These are phyloP conservation scores for Hirtodrosophila confusa DNA, from an alignment of 2,888 invertebrate species.

Conservation along the genomic window DNA sequence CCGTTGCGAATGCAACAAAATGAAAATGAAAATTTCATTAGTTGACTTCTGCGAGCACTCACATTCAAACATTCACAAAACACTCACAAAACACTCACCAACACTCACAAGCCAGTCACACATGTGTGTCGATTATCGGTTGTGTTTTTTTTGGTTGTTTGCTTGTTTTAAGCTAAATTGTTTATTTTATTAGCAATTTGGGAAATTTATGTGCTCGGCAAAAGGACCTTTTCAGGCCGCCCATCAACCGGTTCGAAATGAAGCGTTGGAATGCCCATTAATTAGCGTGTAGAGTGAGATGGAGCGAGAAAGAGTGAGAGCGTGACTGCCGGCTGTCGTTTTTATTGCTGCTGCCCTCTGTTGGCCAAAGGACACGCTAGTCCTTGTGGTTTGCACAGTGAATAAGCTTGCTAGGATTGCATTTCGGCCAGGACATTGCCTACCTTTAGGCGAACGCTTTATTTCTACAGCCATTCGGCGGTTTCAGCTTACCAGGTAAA, in stretches of 20 bases:
- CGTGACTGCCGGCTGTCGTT: neutral
- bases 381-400: slow-evolving; percentile 11
- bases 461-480: slow-evolving; percentile 1
- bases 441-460: slow-evolving; percentile 63
- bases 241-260: slow-evolving; percentile 57
- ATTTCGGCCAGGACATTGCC: slow-evolving; percentile 41
- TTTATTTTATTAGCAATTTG: slow-evolving; percentile 80
- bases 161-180: slow-evolving; percentile 76
- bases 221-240: slow-evolving; percentile 15
- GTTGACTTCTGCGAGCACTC: slow-evolving; percentile 53
- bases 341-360: slow-evolving; percentile 58
- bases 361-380: slow-evolving; percentile 31
- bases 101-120: slow-evolving; percentile 12
- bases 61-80: slow-evolving; percentile 19
- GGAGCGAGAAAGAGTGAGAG: neutral
- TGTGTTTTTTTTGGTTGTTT: slow-evolving; percentile 5
- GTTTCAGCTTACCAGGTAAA: slow-evolving; percentile 78
- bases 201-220: slow-evolving; percentile 65
- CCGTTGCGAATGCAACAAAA: slow-evolving; percentile 83
- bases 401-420: slow-evolving; percentile 40
- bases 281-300: slow-evolving; percentile 53
- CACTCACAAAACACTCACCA: slow-evolving; percentile 10
- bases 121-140: slow-evolving; percentile 19
- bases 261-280: slow-evolving; percentile 75
- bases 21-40: slow-evolving; percentile 81